Evolutionary conservation across 92 coral and sea anemone genomes (phyloP).

Genomic region (Micromussa lordhowensis): DNA sequence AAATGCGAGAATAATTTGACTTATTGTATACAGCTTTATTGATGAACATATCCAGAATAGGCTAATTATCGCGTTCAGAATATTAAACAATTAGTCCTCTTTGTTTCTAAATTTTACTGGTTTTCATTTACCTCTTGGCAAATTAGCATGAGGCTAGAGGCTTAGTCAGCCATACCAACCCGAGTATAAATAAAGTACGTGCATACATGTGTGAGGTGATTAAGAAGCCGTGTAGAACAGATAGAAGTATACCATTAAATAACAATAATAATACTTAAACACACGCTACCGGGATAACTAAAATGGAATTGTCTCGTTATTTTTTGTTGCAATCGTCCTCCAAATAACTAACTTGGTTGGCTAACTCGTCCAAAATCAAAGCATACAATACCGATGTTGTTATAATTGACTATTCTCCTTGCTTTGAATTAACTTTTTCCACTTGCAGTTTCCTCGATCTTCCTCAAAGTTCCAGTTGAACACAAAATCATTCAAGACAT

Average conservation of each 20-base stretch:
- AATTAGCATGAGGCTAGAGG: too few relatives aligned
- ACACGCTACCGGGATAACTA: neutral
- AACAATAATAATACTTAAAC: neutral
- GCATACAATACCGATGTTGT: neutral
- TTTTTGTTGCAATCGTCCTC: neutral
- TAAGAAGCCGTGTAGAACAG: neutral
- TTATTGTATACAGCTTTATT: too few relatives aligned
- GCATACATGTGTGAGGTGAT: neutral
- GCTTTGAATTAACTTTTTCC: neutral
- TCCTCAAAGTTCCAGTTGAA: neutral
- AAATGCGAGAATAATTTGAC: too few relatives aligned
- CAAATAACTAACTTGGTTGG: neutral
- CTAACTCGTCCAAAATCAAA: neutral
- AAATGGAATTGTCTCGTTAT: neutral
- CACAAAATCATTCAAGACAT: neutral
- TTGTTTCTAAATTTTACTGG: too few relatives aligned
- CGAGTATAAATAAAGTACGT: too few relatives aligned
- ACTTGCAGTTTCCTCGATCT: constrained; percentile 2
- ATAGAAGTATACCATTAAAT: neutral
- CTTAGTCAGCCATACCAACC: too few relatives aligned
- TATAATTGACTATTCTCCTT: neutral
- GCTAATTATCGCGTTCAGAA: too few relatives aligned
- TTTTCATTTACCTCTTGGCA: too few relatives aligned
- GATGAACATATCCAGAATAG: too few relatives aligned
- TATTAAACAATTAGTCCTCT: too few relatives aligned